Base-by-base conservation (phyloP, 2,113 vertebrate species). In the Spheniscus mendiculus region DNA sequence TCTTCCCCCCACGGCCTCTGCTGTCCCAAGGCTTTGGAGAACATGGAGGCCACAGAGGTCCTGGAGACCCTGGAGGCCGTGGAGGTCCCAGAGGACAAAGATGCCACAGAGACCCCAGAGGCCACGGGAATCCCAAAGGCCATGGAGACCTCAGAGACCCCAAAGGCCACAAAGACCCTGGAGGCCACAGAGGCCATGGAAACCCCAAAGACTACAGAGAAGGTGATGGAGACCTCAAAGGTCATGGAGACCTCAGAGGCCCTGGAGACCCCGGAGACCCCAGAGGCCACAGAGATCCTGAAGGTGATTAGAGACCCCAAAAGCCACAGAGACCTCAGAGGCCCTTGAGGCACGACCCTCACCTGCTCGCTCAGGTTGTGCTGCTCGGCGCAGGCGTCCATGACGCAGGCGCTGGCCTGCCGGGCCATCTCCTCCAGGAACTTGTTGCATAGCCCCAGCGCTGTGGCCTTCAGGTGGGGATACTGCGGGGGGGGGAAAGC, bases 301-400 rank as follows among this genome's bases (percentile, higher is more conserved):
- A 2, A 29, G 15, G 8, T 8, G 5, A 9, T 36, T 36, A n/a
- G 42, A 40, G 55, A 61, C 29, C 21, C 8, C 63, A 30, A 27
- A n/a, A 15, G 22, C 30, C 30, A 44, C 30, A 6, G 66, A 42
- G 30, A 14, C 11, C 59, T n/a, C 10, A 10, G 38, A 65, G 27
- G 40, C 12, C 30, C 16, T 5, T 7, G 26, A 36, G 29, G 1
- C 2, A 6, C 1, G 3, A 3, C 62, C 34, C 76, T n/a, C 50
- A 96, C 95, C 99, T 99, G 98, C 80, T 99, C 98, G 2, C 98
- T 98, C 69, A 99, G 98, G 70, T 99, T 99, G 92, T 98, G 96
- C 96, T 99, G 99, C 94, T 99, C 99, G 2, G 99, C 99, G 66
- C 99, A 99, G 65, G 99, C 98, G 3, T 99, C 99, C 96, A 99